Evolutionary conservation across 2,888 invertebrate species (phyloP).

Genomic region (Electrophaes corylata): DNA sequence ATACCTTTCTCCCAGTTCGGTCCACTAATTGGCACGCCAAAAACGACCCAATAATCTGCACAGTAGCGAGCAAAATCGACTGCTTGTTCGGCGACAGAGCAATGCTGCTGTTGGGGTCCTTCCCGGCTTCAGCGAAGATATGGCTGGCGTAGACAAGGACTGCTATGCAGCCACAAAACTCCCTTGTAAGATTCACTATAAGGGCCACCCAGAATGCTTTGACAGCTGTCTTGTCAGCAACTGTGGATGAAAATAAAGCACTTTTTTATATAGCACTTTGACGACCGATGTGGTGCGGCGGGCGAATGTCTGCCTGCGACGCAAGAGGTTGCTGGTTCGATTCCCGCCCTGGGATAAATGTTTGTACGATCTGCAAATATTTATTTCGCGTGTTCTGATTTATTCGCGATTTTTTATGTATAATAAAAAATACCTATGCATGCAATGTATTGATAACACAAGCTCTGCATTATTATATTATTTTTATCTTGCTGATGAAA

Average conservation of each 20-base stretch:
- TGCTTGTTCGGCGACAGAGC: conserved; percentile 72
- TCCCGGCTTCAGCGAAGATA: conserved; percentile 70
- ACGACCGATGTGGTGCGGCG: no score
- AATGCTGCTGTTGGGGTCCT: conserved; percentile 58
- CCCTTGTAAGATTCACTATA: conserved; percentile 71
- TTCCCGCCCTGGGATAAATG: no score
- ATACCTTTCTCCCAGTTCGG: conserved; percentile 71
- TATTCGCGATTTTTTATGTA: no score
- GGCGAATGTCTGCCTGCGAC: no score
- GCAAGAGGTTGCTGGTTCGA: no score
- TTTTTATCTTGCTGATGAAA: no score
- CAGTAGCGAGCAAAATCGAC: conserved; percentile 71
- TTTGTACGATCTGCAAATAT: no score
- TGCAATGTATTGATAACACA: no score
- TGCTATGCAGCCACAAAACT: conserved; percentile 79
- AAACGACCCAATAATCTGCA: conserved; percentile 75
- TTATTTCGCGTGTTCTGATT: no score
- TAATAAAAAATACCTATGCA: no score
- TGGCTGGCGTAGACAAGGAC: conserved; percentile 77
- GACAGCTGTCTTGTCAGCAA: conserved; percentile 65
- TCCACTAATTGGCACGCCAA: conserved; percentile 77
- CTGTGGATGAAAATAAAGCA: conserved; percentile 45
- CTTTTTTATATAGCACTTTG: no score
- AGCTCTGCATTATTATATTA: no score
- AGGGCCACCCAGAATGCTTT: conserved; percentile 79